Evolutionary conservation across 2,888 invertebrate genomes (phyloP).

Genomic region (Agrochola litura): DNA sequence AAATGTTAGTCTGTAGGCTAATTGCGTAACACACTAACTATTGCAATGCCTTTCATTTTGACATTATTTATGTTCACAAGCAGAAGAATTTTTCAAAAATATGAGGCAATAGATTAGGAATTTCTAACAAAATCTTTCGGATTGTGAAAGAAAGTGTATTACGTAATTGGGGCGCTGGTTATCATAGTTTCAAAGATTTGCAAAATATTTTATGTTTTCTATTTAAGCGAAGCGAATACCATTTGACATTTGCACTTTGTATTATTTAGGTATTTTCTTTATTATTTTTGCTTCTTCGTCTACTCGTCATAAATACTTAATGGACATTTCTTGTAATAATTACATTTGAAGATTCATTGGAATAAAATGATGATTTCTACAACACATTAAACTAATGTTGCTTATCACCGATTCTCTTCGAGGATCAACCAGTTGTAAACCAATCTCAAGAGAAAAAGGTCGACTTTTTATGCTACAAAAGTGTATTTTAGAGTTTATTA

Average conservation of each 20-base stretch:
- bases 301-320: neutral
- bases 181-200: neutral
- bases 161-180: neutral
- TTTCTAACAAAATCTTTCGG: neutral
- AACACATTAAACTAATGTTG: slow-evolving; percentile 3
- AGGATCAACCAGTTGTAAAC: neutral
- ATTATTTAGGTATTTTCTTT: neutral
- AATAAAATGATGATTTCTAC: neutral
- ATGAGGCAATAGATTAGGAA: neutral
- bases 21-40: neutral
- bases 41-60: neutral
- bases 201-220: neutral
- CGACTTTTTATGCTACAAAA: neutral
- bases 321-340: neutral
- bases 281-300: neutral
- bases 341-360: neutral
- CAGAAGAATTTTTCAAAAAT: neutral
- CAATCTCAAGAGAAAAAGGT: neutral
- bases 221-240: neutral
- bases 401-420: neutral
- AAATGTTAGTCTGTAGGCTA: neutral
- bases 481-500: neutral
- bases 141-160: neutral
- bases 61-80: neutral
- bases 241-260: neutral